Base-by-base conservation (phyloP, 2,113 vertebrate genomes). In the Synodontis membranacea region DNA sequence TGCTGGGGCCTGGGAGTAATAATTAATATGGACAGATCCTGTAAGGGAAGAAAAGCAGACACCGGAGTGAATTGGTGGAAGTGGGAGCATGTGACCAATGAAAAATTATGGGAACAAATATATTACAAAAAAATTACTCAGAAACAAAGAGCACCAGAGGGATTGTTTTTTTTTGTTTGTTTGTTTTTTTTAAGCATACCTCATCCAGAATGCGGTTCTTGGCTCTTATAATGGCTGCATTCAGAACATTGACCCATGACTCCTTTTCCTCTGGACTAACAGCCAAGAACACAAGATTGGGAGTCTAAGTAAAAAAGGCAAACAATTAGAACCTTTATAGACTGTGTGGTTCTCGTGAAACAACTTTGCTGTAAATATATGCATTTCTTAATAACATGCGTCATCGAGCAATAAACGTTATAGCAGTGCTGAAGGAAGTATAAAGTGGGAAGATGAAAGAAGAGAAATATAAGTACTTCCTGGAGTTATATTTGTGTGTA, bases 191-290 rank as follows among this genome's bases (percentile, higher is more conserved):
- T 25, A 42, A 79, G 44, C 93, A 93, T 87, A 98, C 97, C 96
- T 98, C 96, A 7, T 99, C 98, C 50, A 98, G 85, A 90, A 97
- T 92, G 72, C 96, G 95, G 93, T 98, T 99, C 91, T 99, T 99
- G 84, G 97, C 97, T n/a, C 95, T 95, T 46, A 94, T 94, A 91
- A 99, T 97, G 0, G 97, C 97, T 0, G 94, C 93, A 84, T 96
- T 98, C 89, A 99, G 94, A 82, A 95, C 96, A 0, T 93, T 97
- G 86, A 99, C 95, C 98, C 98, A 99, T 0, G 96, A 98, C 68
- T 99, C 98, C 50, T 99, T 99, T 86, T 99, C 98, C 87, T 99
- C 98, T 0, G 98, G 97, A 95, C 97, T 99, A 78, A 99, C 97
- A 0, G 98, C 98, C 88, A 99, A 94, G 93, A 99, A 99, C 91